Percentiles rank a stretch among this genome's conserved stretches.
Conservation (phyloP, 2,888 invertebrate genomes). For the Ganaspis brasiliensis region DNA sequence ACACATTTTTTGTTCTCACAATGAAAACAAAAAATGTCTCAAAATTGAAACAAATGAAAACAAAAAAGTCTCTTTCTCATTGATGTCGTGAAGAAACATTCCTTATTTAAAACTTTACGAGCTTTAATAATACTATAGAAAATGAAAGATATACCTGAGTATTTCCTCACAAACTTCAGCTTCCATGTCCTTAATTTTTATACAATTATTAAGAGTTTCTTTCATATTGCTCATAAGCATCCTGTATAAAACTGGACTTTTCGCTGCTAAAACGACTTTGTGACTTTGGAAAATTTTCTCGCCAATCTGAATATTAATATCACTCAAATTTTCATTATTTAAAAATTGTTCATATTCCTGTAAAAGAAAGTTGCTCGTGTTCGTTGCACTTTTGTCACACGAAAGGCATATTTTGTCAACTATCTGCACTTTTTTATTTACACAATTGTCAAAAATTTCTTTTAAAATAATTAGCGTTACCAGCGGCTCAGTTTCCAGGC, state of each 20-base stretch:
- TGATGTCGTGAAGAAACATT: too few species aligned
- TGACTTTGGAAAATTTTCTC: not conserved
- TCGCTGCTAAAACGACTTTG: not conserved
- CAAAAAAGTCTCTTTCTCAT: not conserved
- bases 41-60: too few species aligned
- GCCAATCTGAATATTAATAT: not conserved
- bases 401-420: not conserved
- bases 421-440: not conserved
- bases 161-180: not conserved
- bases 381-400: not conserved
- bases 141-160: too few species aligned
- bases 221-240: not conserved
- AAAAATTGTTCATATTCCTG: not conserved
- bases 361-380: too few species aligned
- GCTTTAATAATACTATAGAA: not conserved
- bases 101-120: too few species aligned
- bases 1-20: too few species aligned
- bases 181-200: not conserved
- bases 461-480: not conserved
- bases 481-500: not conserved
- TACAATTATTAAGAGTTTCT: not conserved
- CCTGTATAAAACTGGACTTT: not conserved
- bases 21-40: too few species aligned
- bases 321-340: not conserved
- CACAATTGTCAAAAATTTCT: not conserved